Conservation (phyloP, 2,797 vertebrate genomes). For the Poeciliopsis infans region DNA sequence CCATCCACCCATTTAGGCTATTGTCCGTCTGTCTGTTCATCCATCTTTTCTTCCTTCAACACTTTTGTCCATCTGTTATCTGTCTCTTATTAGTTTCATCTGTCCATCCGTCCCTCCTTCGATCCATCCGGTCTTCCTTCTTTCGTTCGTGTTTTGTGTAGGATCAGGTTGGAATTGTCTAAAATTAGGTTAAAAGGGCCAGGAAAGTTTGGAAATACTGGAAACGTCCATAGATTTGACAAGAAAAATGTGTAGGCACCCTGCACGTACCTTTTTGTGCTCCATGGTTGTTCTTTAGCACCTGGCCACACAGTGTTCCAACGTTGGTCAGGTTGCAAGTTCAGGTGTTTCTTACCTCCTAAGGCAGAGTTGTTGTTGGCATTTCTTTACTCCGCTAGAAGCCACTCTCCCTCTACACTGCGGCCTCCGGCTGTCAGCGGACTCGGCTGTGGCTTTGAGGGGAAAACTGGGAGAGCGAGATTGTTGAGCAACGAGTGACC, state of each 20-base stretch:
- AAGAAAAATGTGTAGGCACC: too few species aligned
- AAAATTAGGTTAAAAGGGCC: background rate
- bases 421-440: conserved; percentile 28
- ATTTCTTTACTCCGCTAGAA: conserved; percentile 22
- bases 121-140: background rate
- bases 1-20: too few species aligned
- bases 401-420: conserved; percentile 17
- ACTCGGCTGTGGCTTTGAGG: conserved; percentile 16
- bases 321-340: background rate
- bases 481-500: conserved; percentile 44
- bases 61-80: background rate
- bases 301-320: background rate
- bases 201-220: background rate
- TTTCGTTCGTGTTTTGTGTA: background rate
- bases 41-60: background rate
- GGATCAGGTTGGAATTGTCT: background rate
- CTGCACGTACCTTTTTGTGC: background rate
- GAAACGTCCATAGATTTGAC: background rate
- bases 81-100: background rate
- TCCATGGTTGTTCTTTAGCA: background rate
- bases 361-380: conserved; percentile 5
- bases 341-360: conserved; percentile 12
- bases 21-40: too few species aligned
- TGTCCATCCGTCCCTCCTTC: background rate
- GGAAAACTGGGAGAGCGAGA: conserved; percentile 24